Evolutionary conservation across 2,113 vertebrate species (phyloP).

Genomic region (Anarrhichthys ocellatus): DNA sequence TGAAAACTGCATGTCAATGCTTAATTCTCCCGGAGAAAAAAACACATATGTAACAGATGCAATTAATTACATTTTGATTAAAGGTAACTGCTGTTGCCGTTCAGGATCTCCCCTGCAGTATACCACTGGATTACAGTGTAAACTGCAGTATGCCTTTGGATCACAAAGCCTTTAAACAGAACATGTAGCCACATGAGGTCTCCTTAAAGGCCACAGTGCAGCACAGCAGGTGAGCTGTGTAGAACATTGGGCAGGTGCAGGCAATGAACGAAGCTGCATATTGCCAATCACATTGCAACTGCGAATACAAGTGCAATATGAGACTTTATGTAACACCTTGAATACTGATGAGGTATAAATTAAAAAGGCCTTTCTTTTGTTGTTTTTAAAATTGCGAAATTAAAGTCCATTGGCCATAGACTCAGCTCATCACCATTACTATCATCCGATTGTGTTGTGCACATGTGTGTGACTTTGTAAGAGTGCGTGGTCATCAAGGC

Average conservation of each 20-base stretch:
- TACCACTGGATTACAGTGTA: conserved; percentile 15
- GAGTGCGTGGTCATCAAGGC: conserved; percentile 43
- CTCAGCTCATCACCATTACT: conserved; percentile 2
- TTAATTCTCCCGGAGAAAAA: background rate
- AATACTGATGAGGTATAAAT: background rate
- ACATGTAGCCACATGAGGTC: conserved; percentile 39
- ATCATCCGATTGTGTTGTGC: background rate
- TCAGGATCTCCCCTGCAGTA: conserved; percentile 21
- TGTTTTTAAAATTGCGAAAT: background rate
- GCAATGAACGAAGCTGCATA: conserved; percentile 5
- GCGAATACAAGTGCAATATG: background rate
- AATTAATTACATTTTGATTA: conserved; percentile 36
- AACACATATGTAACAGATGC: conserved; percentile 5
- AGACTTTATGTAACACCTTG: background rate
- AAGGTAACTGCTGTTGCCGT: conserved; percentile 6
- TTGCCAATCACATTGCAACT: conserved; percentile 9
- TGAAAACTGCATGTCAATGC: background rate
- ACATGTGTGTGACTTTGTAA: conserved; percentile 20
- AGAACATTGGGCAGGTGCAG: conserved; percentile 7
- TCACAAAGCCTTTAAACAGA: conserved; percentile 45
- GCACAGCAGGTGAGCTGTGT: conserved; percentile 35
- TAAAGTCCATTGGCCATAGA: background rate
- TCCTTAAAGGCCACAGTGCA: conserved; percentile 41
- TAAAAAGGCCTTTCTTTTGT: background rate
- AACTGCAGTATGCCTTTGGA: conserved; percentile 16